Base-by-base conservation (phyloP, 1,140 invertebrate genomes). In the Drosophila sturtevanti region DNA sequence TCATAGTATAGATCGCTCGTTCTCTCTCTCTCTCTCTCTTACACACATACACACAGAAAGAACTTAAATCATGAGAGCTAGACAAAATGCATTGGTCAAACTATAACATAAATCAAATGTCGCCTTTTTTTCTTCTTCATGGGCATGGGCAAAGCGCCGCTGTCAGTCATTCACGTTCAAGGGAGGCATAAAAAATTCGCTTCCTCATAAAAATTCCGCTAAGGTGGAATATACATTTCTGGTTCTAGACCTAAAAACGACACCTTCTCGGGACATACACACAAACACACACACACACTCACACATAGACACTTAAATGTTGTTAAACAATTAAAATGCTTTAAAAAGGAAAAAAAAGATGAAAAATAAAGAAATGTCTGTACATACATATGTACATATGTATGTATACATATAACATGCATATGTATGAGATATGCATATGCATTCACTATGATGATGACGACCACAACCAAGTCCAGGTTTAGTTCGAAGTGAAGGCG, bases 121-220 rank as follows among this genome's bases (percentile, higher is more conserved):
- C 12, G 14, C 55, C 37, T 35, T 52, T 76, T 58, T 69, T 76
- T 68, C 6, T 21, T 7, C n/a, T 18, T 24, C 27, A 31, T 31
- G 27, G 27, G 27, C 41, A 27, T 22, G 18, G 21, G 18, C 21
- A 52, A 58, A 86, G 81, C 81, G 81, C 81, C 81, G 81, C 77
- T 80, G 77, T 75, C 81, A 74, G 24, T 74, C 72, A 65, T 52
- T 58, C 56, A 41, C 24, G 35, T 62, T 68, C 58, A 55, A 34
- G 44, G 35, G 10, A 54, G 18, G 64, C 70, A 87, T 86, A 86
- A 87, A 85, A 81, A 72, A 56, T 56, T 75, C 55, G 81, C 68
- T 80, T 85, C 73, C 80, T 61, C 80, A 77, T 84, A 85, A 82
- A 77, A 74, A 77, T 77, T 77, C 73, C 73, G 72, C 73, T 55